Conservation (phyloP, 2,888 invertebrate genomes). For the Rhopalosiphum nymphaeae region DNA sequence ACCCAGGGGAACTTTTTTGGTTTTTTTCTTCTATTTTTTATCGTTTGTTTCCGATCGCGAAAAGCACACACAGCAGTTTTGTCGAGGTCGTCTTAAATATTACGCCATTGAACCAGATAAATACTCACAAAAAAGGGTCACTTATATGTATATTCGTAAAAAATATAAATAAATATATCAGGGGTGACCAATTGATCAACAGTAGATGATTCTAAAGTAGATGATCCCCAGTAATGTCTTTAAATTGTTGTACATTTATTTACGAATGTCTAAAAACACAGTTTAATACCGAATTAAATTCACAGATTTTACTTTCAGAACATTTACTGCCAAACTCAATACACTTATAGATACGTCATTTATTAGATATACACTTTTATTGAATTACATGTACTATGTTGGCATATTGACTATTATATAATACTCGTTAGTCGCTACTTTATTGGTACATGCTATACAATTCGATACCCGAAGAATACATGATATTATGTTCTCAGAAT, state of each 20-base stretch:
- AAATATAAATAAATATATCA: background rate
- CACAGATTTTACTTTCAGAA: background rate
- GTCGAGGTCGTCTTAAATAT: background rate
- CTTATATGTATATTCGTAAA: background rate
- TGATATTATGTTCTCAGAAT: background rate
- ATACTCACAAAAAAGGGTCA: background rate
- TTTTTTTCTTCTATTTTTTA: background rate
- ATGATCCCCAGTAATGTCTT: background rate
- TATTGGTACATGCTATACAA: background rate
- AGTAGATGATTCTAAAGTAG: background rate
- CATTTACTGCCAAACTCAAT: background rate
- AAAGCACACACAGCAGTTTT: background rate
- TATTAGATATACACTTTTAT: background rate
- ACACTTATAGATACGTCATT: background rate
- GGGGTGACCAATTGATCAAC: background rate
- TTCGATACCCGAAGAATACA: background rate
- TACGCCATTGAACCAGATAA: background rate
- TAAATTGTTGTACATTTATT: background rate
- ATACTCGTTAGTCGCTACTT: background rate
- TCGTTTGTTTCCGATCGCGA: background rate
- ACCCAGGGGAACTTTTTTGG: background rate
- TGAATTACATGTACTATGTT: background rate
- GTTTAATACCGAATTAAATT: background rate
- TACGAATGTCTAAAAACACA: background rate
- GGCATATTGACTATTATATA: background rate